Conservation (phyloP, 2,113 vertebrate species). For the Phalacrocorax aristotelis region DNA sequence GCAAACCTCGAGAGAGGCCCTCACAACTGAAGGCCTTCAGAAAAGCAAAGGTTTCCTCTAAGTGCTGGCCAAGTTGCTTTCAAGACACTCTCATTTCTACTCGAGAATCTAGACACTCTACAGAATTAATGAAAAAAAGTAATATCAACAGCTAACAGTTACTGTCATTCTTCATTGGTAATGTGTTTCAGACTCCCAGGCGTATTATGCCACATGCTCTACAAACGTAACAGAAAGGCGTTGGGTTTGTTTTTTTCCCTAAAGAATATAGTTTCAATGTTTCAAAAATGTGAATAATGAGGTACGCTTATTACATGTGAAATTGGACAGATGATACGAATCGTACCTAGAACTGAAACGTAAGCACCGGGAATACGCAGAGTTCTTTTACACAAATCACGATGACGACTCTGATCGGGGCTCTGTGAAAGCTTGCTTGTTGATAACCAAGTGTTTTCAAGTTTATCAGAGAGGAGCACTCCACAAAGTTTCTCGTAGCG, state of each 20-base stretch:
- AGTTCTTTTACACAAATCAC: not conserved
- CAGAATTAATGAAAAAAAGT: not conserved
- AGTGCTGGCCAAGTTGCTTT: not conserved
- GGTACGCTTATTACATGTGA: not conserved
- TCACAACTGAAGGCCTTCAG: not conserved
- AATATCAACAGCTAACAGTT: not conserved
- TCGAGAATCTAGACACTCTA: not conserved
- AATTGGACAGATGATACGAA: not conserved
- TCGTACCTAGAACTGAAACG: not conserved
- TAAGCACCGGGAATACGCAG: not conserved
- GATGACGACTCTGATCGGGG: not conserved
- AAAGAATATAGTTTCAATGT: not conserved
- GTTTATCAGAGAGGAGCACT: not conserved
- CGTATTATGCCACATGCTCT: accelerated
- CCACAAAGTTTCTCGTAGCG: not conserved
- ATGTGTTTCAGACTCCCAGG: not conserved
- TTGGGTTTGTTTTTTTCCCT: not conserved
- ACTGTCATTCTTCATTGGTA: not conserved
- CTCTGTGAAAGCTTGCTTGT: not conserved
- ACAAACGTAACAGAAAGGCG: not conserved
- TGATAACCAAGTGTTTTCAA: not conserved
- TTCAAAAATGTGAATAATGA: accelerated
- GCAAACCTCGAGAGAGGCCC: not conserved
- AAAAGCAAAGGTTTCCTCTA: not conserved
- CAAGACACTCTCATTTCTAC: not conserved